A percentile compares a stretch with the other conserved stretches of the same genome.
phyloP scores from a whole-genome alignment of 2,888 invertebrate genomes.

The Yponomeuta cagnagella region DNA sequence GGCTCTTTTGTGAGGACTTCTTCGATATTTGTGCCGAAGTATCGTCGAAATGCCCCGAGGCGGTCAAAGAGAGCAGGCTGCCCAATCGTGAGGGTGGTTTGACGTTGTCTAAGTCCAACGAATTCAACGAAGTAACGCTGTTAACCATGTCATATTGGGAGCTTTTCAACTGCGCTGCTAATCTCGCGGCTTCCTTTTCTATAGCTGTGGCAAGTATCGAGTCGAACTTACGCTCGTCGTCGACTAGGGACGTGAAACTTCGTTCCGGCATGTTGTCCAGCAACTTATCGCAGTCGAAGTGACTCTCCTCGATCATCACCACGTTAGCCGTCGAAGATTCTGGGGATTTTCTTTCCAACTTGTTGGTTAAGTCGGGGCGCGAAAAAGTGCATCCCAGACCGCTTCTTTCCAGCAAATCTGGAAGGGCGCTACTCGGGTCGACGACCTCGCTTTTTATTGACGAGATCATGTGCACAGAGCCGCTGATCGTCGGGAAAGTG shows the following conservation, averaged over 20 bases:
- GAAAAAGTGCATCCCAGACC: slow-evolving; percentile 39
- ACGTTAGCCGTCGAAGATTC: slow-evolving; percentile 37
- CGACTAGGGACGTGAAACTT: slow-evolving; percentile 53
- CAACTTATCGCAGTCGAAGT: slow-evolving; percentile 29
- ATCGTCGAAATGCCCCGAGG: slow-evolving; percentile 71
- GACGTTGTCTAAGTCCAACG: slow-evolving; percentile 82
- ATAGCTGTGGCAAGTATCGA: slow-evolving; percentile 84
- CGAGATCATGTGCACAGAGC: slow-evolving; percentile 82
- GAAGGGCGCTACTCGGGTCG: slow-evolving; percentile 47
- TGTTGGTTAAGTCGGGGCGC: slow-evolving; percentile 57
- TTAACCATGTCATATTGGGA: slow-evolving; percentile 64
- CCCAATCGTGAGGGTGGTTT: slow-evolving; percentile 87
- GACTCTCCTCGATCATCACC: slow-evolving; percentile 28
- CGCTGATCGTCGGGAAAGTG: slow-evolving; percentile 87
- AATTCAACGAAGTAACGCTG: slow-evolving; percentile 76
- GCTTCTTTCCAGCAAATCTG: slow-evolving; percentile 62
- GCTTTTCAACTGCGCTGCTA: slow-evolving; percentile 64
- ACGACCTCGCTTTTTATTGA: slow-evolving; percentile 79
- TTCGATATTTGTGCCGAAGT: slow-evolving; percentile 39
- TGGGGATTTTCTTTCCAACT: slow-evolving; percentile 33
- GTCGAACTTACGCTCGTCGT: slow-evolving; percentile 69
- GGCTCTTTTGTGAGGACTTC: slow-evolving; percentile 57
- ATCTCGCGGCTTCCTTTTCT: slow-evolving; percentile 83
- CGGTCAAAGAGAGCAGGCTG: slow-evolving; percentile 75
- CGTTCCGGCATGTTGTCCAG: slow-evolving; percentile 49